phyloP scores from a whole-genome alignment of 2,888 invertebrate species.

The Diabrotica balteata region DNA sequence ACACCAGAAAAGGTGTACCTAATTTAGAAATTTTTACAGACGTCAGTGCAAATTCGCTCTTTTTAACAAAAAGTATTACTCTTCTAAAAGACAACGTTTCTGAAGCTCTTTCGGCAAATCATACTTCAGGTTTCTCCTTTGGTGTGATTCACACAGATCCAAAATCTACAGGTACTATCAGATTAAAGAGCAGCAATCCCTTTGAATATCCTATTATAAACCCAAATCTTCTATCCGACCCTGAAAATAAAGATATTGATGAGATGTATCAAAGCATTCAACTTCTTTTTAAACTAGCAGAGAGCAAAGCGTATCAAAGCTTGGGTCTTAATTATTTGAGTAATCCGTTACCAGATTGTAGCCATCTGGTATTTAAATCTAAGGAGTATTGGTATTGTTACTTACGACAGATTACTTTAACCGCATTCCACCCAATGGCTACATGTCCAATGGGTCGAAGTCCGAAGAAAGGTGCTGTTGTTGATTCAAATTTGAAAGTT shows the following conservation, averaged over 20 bases:
- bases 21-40: constrained; percentile 13
- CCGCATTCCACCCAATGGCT: constrained; percentile 63
- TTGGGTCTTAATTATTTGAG: constrained; percentile 58
- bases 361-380: constrained; percentile 59
- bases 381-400: constrained; percentile 76
- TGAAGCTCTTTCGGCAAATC: too few species aligned
- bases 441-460: constrained; percentile 59
- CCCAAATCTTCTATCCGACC: constrained; percentile 69
- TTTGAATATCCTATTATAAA: constrained; percentile 65
- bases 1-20: not conserved
- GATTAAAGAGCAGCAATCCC: constrained; percentile 37
- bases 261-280: constrained; percentile 63
- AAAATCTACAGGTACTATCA: constrained; percentile 68
- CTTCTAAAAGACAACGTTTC: too few species aligned
- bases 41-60: too few species aligned
- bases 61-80: too few species aligned
- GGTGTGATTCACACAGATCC: too few species aligned
- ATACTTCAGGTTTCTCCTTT: too few species aligned
- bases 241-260: constrained; percentile 59
- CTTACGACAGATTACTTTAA: constrained; percentile 43
- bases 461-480: constrained; percentile 66
- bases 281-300: constrained; percentile 57
- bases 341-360: constrained; percentile 56
- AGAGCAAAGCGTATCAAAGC: constrained; percentile 58
- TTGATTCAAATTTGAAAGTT: constrained; percentile 67